Base-by-base conservation (phyloP, 2,888 invertebrate species). In the Ormyrus nitidulus region DNA sequence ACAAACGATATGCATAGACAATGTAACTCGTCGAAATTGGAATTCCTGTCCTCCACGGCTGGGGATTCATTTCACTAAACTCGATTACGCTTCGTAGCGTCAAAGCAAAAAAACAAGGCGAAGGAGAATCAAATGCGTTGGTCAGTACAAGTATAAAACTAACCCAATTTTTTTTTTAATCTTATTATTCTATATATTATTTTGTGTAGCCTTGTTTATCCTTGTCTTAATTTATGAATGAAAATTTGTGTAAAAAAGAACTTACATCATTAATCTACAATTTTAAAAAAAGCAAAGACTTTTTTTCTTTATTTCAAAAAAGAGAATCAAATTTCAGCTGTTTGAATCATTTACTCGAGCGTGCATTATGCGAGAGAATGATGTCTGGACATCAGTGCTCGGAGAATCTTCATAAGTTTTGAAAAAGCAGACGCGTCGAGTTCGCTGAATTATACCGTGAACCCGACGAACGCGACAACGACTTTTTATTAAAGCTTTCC, bases 21-120 rank as follows among this genome's bases (percentile, higher is more conserved):
- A 71, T 66, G 75, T 70, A 70, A 79, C 70, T 71, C 61, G 65
- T 62, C n/a, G 59, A 75, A 79, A 79, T 79, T 69, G 69, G 59
- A 79, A 79, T 65, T 9, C 46, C 70, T 10, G 62, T n/a, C 11
- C 51, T 59, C 19, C 2, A 53, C 2, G 4, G 11, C 2, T 11
- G 48, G 61, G 59, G 46, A 58, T 56, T 73, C 54, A 56, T 73
- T 68, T 68, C 53, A 48, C 44, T 77, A 54, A 71, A 77, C 59
- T 64, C 65, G 65, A 71, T 77, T 71, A n/a, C 58, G 11, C 6
- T 59, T 2, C 11, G 34, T 34, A 34, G 34, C 13, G n/a, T 5
- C 6, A n/a, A 34, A 44, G 8, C 13, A 58, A 56, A 58, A 56
- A 70, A 53, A 11, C 5, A 13, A 46, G n/a, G 44, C 34, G 4